These are phyloP conservation scores for Leptestheria dahalacensis DNA, from an alignment of 1,140 invertebrate species.

Conservation along the genomic window DNA sequence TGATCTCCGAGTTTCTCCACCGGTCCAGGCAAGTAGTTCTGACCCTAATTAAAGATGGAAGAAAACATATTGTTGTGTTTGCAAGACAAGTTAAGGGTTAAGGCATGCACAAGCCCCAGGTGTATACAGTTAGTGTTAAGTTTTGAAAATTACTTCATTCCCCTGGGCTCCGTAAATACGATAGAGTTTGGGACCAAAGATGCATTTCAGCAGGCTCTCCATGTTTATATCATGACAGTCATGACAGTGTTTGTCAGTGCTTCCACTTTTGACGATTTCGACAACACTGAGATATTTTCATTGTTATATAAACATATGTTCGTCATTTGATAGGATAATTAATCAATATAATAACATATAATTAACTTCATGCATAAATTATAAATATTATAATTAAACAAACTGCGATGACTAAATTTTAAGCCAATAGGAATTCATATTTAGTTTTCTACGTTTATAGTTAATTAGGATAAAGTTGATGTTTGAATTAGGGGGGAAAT, in stretches of 20 bases:
- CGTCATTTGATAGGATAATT: too few species aligned
- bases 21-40: slow-evolving; percentile 41
- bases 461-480: neutral
- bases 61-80: slow-evolving; percentile 13
- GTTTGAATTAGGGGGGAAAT: neutral
- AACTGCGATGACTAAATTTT: too few species aligned
- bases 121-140: slow-evolving; percentile 15
- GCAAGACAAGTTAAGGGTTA: slow-evolving; percentile 15
- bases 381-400: too few species aligned
- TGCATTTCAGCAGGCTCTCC: slow-evolving; percentile 26
- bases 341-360: too few species aligned
- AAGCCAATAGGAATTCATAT: neutral
- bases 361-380: too few species aligned
- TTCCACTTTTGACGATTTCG: too few species aligned
- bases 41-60: slow-evolving; percentile 33
- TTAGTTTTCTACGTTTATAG: too few species aligned
- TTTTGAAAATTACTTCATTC: slow-evolving; percentile 27
- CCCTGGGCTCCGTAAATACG: slow-evolving; percentile 41
- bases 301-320: too few species aligned
- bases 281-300: too few species aligned
- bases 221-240: neutral
- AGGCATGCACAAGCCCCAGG: too few species aligned
- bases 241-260: too few species aligned
- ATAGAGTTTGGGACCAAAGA: slow-evolving; percentile 45
- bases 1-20: slow-evolving; percentile 56